phyloP scores from a whole-genome alignment of 2,797 vertebrate genomes.

The Gobio occitaniae region DNA sequence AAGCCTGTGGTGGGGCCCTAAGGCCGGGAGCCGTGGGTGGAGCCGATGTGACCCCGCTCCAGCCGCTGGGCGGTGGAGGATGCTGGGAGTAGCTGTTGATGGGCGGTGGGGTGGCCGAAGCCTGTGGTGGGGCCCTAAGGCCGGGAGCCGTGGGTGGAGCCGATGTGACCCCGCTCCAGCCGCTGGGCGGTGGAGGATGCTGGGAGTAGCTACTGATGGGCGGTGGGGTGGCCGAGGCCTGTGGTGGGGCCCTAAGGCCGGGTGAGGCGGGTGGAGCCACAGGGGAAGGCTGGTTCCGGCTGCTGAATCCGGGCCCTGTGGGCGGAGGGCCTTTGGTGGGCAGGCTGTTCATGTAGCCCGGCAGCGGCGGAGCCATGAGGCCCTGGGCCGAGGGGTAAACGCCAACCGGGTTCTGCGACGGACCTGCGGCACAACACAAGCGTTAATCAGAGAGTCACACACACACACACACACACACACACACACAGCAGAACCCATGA shows the following conservation, averaged over 20 bases:
- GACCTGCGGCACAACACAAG: conserved; percentile 77
- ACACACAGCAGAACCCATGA: neutral
- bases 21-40: conserved; percentile 71
- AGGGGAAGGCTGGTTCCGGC: conserved; percentile 78
- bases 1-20: conserved; percentile 73
- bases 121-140: conserved; percentile 71
- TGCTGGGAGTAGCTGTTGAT: conserved; percentile 78
- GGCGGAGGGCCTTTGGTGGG: conserved; percentile 80
- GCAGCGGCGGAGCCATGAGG: conserved; percentile 76
- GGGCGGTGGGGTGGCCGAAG: conserved; percentile 77
- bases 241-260: conserved; percentile 65
- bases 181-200: conserved; percentile 73
- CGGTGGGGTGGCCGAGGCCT: conserved; percentile 78
- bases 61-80: conserved; percentile 79
- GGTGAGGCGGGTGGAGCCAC: conserved; percentile 74
- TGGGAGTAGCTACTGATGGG: conserved; percentile 78
- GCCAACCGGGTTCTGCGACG: conserved; percentile 82
- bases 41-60: conserved; percentile 72
- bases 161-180: conserved; percentile 80
- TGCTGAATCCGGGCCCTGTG: conserved; percentile 75
- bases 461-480: neutral
- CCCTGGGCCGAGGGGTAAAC: conserved; percentile 79
- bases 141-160: conserved; percentile 71
- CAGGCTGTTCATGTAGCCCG: conserved; percentile 75
- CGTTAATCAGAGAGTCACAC: neutral